Base-by-base conservation (phyloP, 2,113 vertebrate species). In the Pleuronectes platessa region DNA sequence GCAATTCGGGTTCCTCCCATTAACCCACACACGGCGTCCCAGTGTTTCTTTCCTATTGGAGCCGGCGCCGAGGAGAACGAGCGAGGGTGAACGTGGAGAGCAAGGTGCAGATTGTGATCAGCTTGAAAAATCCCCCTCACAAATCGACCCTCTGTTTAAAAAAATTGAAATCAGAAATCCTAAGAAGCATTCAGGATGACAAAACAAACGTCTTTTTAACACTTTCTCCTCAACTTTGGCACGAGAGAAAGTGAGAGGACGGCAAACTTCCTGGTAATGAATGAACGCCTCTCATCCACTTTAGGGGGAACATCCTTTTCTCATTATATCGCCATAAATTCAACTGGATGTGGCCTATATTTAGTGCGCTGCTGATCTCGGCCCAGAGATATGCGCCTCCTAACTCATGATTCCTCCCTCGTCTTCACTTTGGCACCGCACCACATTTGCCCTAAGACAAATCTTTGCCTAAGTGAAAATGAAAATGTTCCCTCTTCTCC, bases 261-360 rank as follows among this genome's bases (percentile, higher is more conserved):
- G 89, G 95, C 94, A 93, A 96, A 95, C 94, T 94, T 95, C 94
- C 95, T 94, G 91, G 89, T 96, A 95, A 94, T 92, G 94, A 96
- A 95, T 95, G 94, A 96, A 84, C 66, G 94, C 95, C 95, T 96
- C 79, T 73, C 71, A 86, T 89, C 82, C 92, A 87, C 84, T 90
- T 87, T 95, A 95, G 94, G 94, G 24, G 95, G 95, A 96, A 97
- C 97, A 97, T 97, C 96, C 96, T 96, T 97, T 97, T 96, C 97
- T 97, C 97, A 97, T 98, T 97, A 98, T 96, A 95, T 93, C 91
- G 96, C 96, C 95, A 97, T 97, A 95, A 97, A 97, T 97, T 96
- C 96, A 92, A 93, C 95, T 96, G 95, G 95, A 95, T 96, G 95
- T 95, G 94, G 94, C 94, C 97, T 98, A 97, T 97, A 97, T 97